These are phyloP conservation scores for Halictus quadricinctus DNA, from an alignment of 2,888 invertebrate genomes.

Conservation along the genomic window DNA sequence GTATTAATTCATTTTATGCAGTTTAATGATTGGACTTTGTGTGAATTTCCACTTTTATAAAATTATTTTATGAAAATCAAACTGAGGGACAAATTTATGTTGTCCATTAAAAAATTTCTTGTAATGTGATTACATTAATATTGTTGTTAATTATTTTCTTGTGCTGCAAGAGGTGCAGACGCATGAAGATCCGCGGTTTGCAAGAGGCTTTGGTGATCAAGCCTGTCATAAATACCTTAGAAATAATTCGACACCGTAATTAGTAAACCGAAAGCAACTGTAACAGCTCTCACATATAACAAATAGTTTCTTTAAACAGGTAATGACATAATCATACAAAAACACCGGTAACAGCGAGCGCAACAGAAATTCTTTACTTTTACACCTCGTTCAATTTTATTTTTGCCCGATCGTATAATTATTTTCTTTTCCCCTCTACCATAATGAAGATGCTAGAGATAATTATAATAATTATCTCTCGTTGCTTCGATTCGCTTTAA, in stretches of 20 bases:
- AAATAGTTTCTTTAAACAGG: not conserved
- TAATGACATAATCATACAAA: not conserved
- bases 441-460: conserved; percentile 1
- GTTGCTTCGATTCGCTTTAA: not conserved
- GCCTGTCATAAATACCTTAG: not conserved
- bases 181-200: not conserved
- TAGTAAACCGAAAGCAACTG: not conserved
- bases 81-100: no score
- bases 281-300: not conserved
- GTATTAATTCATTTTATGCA: no score
- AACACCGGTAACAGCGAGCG: not conserved
- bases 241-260: not conserved
- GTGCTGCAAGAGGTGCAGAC: not conserved
- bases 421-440: not conserved
- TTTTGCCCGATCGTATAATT: not conserved
- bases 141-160: no score
- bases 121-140: no score
- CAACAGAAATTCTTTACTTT: not conserved
- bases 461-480: conserved; percentile 1
- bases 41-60: no score
- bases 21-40: no score
- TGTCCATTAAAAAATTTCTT: no score
- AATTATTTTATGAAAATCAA: no score
- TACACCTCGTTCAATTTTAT: not conserved
- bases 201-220: no score